These are phyloP conservation scores for Hyles lineata DNA, from an alignment of 2,888 invertebrate genomes.

Conservation along the genomic window DNA sequence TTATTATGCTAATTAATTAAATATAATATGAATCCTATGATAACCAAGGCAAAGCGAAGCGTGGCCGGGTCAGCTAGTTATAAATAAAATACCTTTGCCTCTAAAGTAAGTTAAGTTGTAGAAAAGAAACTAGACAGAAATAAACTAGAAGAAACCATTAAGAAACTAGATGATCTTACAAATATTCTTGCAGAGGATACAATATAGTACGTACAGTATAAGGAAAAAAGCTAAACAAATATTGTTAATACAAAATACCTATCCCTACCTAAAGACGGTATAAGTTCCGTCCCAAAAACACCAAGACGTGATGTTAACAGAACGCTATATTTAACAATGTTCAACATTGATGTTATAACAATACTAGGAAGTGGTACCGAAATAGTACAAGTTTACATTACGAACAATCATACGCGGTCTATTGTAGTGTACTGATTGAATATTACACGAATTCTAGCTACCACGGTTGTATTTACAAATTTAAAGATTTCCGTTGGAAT, in stretches of 20 bases:
- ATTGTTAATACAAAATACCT: not conserved
- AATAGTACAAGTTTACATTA: constrained; percentile 22
- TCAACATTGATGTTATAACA: constrained; percentile 18
- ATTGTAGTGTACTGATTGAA: not conserved
- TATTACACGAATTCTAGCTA: not conserved
- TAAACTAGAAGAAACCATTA: too few species aligned
- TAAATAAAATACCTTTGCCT: too few species aligned
- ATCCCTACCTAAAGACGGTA: not conserved
- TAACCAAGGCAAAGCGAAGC: too few species aligned
- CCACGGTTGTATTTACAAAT: not conserved
- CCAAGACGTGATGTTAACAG: not conserved
- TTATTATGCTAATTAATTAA: too few species aligned
- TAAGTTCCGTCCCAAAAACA: not conserved
- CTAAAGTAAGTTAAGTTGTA: too few species aligned
- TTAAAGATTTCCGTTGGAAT: not conserved
- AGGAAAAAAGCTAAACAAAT: too few species aligned
- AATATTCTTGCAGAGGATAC: too few species aligned
- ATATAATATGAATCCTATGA: too few species aligned
- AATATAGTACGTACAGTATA: too few species aligned
- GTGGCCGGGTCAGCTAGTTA: too few species aligned
- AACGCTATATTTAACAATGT: constrained; percentile 19
- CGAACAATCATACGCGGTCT: constrained; percentile 5
- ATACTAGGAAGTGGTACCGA: constrained; percentile 19
- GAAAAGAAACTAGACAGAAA: too few species aligned
- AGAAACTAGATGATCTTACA: too few species aligned